Base-by-base conservation (phyloP, 2,797 vertebrate species). In the Carapus acus region DNA sequence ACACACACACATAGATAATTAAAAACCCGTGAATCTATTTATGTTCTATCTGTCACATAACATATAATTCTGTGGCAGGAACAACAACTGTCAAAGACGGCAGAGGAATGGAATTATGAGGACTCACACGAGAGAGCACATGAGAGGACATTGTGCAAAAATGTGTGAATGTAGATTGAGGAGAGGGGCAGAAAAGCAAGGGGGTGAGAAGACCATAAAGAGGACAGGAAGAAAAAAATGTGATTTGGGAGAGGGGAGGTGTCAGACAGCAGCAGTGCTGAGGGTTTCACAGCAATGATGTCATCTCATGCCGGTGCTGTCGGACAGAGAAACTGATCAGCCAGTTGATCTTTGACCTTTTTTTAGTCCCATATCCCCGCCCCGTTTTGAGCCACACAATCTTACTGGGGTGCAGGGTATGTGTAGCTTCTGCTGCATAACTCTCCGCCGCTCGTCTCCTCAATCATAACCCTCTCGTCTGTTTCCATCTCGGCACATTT, bases 281-380 rank as follows among this genome's bases (percentile, higher is more conserved):
- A 77, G 66, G 55, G 61, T 71, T 76, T 73, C 65, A 58, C 64
- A 67, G 73, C 58, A 69, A 78, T 86, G 83, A 85, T 83, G 83
- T 83, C 84, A 84, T 71, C 75, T 71, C 75, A 71, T 54, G 45
- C 67, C 61, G 67, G 68, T 68, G 63, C 71, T 63, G 50, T 63
- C 68, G 67, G 69, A 74, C 64, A 66, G 54, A 73, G 77, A 70
- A 51, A 66, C 58, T 54, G 69, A 79, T 77, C 68, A 73, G 48
- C 67, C 69, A 69, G 79, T 84, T 82, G 82, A 81, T 82, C 73
- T 72, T 74, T 80, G 67, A 64, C 68, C 71, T 62, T 73, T 70
- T 74, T 81, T 77, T 71, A 70, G 65, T 65, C 71, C 68, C 62
- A 62, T 23, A 60, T 77, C 62, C 57, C 68, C 65, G 62, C 55